Evolutionary conservation across 2,888 invertebrate species (phyloP), one percentile per base, ranked within the genome.

Genomic region (Hecatera dysodea): DNA sequence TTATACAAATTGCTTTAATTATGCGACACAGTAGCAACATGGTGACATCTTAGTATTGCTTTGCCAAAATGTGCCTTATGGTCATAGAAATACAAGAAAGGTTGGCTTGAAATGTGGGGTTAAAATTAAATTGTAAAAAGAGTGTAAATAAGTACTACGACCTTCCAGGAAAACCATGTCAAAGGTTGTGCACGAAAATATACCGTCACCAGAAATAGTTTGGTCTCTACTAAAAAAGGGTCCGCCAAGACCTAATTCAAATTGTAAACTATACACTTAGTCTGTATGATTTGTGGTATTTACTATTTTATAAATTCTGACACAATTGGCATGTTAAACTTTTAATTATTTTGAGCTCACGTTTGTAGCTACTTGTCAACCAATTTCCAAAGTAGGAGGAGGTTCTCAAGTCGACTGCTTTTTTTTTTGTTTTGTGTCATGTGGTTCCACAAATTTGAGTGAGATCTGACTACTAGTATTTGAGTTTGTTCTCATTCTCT

Each of bases 61-160:
- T 48, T 42, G 33, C 44, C 19, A 56, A 56, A 73, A 36, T 64
- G 22, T 22, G 24, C 42, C 27, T 17, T 72, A 27, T 36, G 22
- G n/a, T 1, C 1, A 22, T 59, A 3, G 1, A 24, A 53, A 46
- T 33, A 66, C 11, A 59, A 74, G 8, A 57, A 57, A 44, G 24
- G 17, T 65, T 64, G 11, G 53, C 19, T 46, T 61, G 24, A 17
- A 17, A 29, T n/a, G 19, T 44, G 22, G 27, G 12, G 39, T 2
- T 53, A 17, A 36, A 72, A 29, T 61, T 53, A 46, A 73, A 62
- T 53, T 60, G 27, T 61, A 72, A 72, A 72, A 29, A 4, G 36
- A 39, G 15, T 22, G 12, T 60, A 19, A 56, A 29, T 39, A 46
- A 69, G 22, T 55, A 5, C 5, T 33, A 15, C 11, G 52, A 72